Percentiles rank a stretch among this genome's conserved stretches.
These are phyloP conservation scores for Leptinotarsa lineolata DNA, from an alignment of 1,140 invertebrate genomes.

Conservation along the genomic window DNA sequence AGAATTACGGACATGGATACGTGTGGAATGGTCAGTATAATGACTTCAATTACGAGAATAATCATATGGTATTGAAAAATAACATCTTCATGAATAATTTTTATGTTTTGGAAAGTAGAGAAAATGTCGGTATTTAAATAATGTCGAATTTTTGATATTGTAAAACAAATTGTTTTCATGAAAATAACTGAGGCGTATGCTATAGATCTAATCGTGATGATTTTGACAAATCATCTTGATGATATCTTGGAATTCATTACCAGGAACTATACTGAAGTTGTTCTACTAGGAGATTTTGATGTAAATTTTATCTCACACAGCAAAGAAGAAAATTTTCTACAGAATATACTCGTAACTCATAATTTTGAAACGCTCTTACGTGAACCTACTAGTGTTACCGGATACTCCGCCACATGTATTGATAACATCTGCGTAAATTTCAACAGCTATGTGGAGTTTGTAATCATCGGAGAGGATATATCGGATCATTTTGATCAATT, in stretches of 20 bases:
- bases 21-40: too few relatives aligned
- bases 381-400: neutral
- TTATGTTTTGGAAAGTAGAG: too few relatives aligned
- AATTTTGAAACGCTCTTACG: neutral
- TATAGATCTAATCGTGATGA: neutral
- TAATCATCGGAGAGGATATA: neutral
- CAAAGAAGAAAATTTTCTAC: neutral
- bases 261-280: slow-evolving; percentile 3
- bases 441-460: neutral
- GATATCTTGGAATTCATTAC: slow-evolving; percentile 1
- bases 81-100: too few relatives aligned
- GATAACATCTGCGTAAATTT: neutral
- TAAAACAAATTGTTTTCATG: too few relatives aligned
- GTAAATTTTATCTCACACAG: slow-evolving; percentile 9
- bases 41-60: too few relatives aligned
- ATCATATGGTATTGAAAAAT: too few relatives aligned
- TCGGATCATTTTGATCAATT: slow-evolving; percentile 2
- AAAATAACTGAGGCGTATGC: neutral
- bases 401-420: slow-evolving; percentile 5
- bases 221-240: neutral
- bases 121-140: too few relatives aligned
- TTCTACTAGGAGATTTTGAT: neutral
- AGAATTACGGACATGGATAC: too few relatives aligned
- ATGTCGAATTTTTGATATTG: too few relatives aligned
- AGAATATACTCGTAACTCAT: neutral